phyloP scores from a whole-genome alignment of 2,113 vertebrate species.

The Crocuta crocuta region DNA sequence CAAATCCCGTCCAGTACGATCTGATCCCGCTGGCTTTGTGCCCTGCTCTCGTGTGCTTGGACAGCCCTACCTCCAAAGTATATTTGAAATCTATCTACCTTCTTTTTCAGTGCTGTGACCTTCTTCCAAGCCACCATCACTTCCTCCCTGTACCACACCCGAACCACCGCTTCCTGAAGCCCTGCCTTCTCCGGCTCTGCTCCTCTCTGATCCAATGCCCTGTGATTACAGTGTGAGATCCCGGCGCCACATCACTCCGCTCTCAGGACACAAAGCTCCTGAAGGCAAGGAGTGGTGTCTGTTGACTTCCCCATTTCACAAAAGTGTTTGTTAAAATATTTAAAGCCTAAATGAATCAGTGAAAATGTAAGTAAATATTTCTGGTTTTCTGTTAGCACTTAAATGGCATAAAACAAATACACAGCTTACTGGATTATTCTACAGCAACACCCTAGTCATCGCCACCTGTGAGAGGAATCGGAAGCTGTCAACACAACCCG shows the following conservation, averaged over 20 bases:
- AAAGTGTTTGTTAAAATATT: background rate
- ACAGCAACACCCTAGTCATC: background rate
- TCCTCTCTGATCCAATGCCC: background rate
- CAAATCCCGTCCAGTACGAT: background rate
- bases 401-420: background rate
- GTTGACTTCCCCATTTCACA: background rate
- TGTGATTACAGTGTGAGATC: background rate
- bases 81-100: background rate
- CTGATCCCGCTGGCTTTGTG: too few relatives aligned
- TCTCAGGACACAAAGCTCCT: background rate
- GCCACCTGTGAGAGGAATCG: background rate
- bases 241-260: rapidly evolving
- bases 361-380: background rate
- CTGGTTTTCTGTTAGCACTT: background rate
- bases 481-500: background rate
- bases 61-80: background rate
- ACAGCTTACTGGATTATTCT: background rate
- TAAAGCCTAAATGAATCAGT: background rate
- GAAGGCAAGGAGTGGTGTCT: background rate
- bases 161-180: background rate
- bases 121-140: background rate
- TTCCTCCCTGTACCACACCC: background rate
- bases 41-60: too few relatives aligned
- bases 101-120: rapidly evolving
- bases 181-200: background rate